Evolutionary conservation across 2,113 vertebrate species (phyloP).

Genomic region (Cercopithecus mona): DNA sequence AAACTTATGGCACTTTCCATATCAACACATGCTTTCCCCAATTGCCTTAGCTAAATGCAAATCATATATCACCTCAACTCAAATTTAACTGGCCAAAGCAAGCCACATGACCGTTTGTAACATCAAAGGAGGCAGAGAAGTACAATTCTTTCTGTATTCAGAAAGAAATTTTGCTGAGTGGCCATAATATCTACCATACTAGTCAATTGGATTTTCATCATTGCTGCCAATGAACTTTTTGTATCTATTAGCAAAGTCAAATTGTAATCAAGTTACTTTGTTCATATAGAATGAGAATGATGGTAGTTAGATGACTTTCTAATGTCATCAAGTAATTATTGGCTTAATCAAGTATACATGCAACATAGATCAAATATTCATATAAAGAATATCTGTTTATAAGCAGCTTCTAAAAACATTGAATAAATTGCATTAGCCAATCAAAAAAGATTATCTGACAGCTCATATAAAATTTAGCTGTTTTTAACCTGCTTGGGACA

Average conservation of each 20-base stretch:
- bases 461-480: background rate
- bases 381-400: background rate
- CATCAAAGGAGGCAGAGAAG: background rate
- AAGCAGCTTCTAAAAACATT: background rate
- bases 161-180: background rate
- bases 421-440: background rate
- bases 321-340: background rate
- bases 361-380: background rate
- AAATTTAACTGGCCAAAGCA: background rate
- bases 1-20: background rate
- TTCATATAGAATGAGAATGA: background rate
- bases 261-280: background rate
- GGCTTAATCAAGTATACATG: background rate
- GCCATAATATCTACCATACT: background rate
- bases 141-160: background rate
- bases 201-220: background rate
- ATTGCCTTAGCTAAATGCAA: background rate
- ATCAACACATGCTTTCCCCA: background rate
- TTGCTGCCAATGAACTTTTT: background rate
- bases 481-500: background rate
- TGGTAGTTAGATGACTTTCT: background rate
- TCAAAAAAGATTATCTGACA: background rate
- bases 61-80: background rate
- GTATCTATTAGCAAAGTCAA: background rate
- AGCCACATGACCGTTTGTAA: background rate